Evolutionary conservation across 2,888 invertebrate genomes (phyloP).

Genomic region (Scaptomyza caliginosa): DNA sequence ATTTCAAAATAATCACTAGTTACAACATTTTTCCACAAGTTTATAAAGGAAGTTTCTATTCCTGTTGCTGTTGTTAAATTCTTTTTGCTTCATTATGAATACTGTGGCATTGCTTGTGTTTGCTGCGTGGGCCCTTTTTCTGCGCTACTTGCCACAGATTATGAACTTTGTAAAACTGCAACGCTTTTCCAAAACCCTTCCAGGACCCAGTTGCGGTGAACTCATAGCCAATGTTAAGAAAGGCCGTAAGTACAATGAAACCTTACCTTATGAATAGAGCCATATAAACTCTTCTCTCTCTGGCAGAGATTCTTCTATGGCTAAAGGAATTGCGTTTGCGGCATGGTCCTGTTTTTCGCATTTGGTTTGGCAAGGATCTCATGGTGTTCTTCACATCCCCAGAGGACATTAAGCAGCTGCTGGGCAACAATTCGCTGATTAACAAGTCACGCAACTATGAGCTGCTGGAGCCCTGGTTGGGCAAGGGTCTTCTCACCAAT

Average conservation of each 20-base stretch:
- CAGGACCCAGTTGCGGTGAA: slow-evolving; percentile 79
- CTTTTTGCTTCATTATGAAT: slow-evolving; percentile 53
- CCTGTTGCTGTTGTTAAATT: neutral
- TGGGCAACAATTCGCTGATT: slow-evolving; percentile 76
- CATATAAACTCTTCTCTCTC: neutral
- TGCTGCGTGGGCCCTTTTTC: slow-evolving; percentile 70
- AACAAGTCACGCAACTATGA: slow-evolving; percentile 79
- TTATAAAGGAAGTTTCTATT: too few relatives aligned
- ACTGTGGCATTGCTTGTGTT: slow-evolving; percentile 67
- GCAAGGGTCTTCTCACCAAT: slow-evolving; percentile 81
- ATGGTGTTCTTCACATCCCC: slow-evolving; percentile 79
- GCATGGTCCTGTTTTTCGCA: slow-evolving; percentile 80
- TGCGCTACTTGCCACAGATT: slow-evolving; percentile 72
- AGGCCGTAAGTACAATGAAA: slow-evolving; percentile 72
- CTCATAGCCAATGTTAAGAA: slow-evolving; percentile 77
- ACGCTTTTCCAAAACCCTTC: slow-evolving; percentile 71
- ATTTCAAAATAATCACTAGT: neutral
- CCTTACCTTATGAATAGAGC: neutral
- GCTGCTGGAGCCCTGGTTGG: slow-evolving; percentile 79
- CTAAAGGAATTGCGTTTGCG: slow-evolving; percentile 68
- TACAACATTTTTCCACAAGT: too few relatives aligned
- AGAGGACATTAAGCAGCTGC: slow-evolving; percentile 76
- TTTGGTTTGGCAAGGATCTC: slow-evolving; percentile 83
- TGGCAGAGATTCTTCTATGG: slow-evolving; percentile 79
- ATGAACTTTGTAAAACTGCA: slow-evolving; percentile 69